Base-by-base conservation (phyloP, 2,888 invertebrate genomes). In the Megamerina dolium region DNA sequence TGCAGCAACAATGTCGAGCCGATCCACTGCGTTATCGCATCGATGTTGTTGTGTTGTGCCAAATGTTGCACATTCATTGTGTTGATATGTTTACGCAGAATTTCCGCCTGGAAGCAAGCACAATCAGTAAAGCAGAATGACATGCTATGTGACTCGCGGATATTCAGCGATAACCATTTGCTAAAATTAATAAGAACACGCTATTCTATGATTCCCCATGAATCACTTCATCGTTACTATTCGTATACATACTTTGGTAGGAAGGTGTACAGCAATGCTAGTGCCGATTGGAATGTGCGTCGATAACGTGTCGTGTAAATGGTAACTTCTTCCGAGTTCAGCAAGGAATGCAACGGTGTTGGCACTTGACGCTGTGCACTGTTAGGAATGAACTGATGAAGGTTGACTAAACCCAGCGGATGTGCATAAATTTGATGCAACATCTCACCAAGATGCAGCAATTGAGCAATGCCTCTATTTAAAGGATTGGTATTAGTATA, bases 241-340 rank as follows among this genome's bases (percentile, higher is more conserved):
- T n/a, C n/a, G n/a, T n/a, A n/a, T n/a, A n/a, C n/a, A n/a, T n/a
- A n/a, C n/a, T n/a, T 70, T 3, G 83, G 81, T 27, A 89, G 72
- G 49, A 90, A 77, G 1, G 83, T 79, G 61, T 81, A 87, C 3
- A 88, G 66, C 53, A 90, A 76, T 0, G 89, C 89, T 54, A 90
- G 75, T 0, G 88, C 85, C 56, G 93, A 93, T 72, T 94, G 94
- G 61, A 88, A 90, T 14, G 95, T 95, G 57, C 96, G 78, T 2
- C 91, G 73, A 66, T 90, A 92, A 31, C 86, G 78, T 0, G 94
- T 93, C 54, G 89, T 87, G 64, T 83, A 85, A 5, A 85, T 77
- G 12, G 83, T 63, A 23, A 85, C 74, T 50, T 83, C 84, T 4
- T 80, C 77, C 1, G 71, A 68, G 68, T 63, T 73, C 37, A 64